Conservation (phyloP, 2,113 vertebrate species). For the Philantomba maxwellii region DNA sequence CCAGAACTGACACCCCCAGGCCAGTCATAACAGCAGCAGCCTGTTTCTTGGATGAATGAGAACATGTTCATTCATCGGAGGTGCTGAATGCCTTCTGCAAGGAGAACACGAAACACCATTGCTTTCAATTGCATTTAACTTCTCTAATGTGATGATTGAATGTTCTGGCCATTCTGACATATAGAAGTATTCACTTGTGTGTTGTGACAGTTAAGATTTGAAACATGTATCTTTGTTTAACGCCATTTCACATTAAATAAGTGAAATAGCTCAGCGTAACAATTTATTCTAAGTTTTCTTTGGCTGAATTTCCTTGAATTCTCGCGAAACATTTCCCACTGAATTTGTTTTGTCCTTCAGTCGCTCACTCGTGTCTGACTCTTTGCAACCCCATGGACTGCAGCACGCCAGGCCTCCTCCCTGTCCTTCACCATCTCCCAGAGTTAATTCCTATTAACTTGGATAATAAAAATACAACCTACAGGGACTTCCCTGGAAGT, state of each 20-base stretch:
- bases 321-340: accelerated
- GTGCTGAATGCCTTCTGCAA: background rate
- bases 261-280: background rate
- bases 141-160: background rate
- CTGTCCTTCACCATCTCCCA: background rate
- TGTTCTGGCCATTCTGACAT: background rate
- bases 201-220: accelerated
- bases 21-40: accelerated
- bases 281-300: background rate
- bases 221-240: background rate
- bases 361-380: accelerated
- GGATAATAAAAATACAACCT: background rate
- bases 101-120: accelerated
- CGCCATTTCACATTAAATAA: background rate
- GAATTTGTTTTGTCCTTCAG: background rate
- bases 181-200: too few relatives aligned
- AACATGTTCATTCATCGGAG: accelerated
- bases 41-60: background rate
- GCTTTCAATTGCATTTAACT: background rate
- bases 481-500: background rate
- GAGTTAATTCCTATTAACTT: background rate
- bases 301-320: background rate
- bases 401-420: background rate
- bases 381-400: background rate
- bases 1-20: accelerated